Evolutionary conservation across 35 echinoderm and acorn worm genomes (phyloP), one percentile per base, ranked within the genome.

Genomic region (Diadema setosum): DNA sequence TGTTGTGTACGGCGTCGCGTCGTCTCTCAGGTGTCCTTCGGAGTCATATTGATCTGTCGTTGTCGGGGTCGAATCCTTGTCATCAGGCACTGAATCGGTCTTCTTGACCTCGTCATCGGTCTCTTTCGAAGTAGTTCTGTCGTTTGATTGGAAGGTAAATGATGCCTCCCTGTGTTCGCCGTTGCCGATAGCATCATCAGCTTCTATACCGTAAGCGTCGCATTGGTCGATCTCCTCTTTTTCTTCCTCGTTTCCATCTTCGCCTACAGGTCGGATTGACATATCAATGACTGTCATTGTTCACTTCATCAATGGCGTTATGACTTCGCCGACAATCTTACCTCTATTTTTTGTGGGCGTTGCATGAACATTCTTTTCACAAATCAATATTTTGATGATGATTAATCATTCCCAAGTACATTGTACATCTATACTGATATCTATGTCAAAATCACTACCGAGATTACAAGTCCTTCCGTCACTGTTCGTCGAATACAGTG

Each of bases 1-100:
- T 11, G 87, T 52, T 0, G 93, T 81, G 46, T 98, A 94, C 3
- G 92, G 87, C 17, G 50, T 48, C 2, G 93, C 96, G 42, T 43
- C 78, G 5, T 29, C 17, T n/a, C 48, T 58, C 15, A 98, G 86
- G 2, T 50, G 61, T 45, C 96, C 96, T 83, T 86, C 85, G 46
- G 78, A 82, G 29, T 97, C 91, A 21, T 78, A 78, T 23, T 82
- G 80, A n/a, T 37, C 55, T 12, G 61, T 83, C 0, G 87, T 87
- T 0, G 93, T 81, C 12, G 83, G 52, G 18, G 32, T 30, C 3
- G 93, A 86, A n/a, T 48, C 39, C 6, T 82, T 59, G 46, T 58
- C 27, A 34, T 33, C 37, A 26, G 30, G 30, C 63, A 33, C 37
- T 12, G 27, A 67, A 26, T 67, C 18, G 8, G 29, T 2, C 30